Evolutionary conservation across 2,797 vertebrate species (phyloP).

Genomic region (Sebastes variabilis): DNA sequence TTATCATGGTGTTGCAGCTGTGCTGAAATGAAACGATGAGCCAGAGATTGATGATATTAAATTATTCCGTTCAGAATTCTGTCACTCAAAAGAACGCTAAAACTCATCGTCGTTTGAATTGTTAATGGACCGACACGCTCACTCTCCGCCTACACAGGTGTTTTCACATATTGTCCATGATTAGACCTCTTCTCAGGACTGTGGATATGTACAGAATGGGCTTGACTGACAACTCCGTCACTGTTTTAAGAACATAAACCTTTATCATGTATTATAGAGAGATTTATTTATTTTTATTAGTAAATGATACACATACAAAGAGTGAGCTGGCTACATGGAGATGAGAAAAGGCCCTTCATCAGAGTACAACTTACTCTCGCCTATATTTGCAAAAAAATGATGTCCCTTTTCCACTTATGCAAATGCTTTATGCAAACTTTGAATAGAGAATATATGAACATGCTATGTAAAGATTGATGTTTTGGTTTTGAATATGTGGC

Average conservation of each 20-base stretch:
- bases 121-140: not conserved
- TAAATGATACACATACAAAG: not conserved
- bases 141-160: not conserved
- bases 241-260: not conserved
- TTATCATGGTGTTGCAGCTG: not conserved
- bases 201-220: not conserved
- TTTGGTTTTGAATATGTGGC: not conserved
- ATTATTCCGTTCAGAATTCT: not conserved
- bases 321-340: not conserved
- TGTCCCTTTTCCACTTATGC: not conserved
- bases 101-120: not conserved
- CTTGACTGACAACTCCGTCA: not conserved
- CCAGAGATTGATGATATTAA: not conserved
- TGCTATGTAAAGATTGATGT: not conserved
- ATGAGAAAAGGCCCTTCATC: not conserved
- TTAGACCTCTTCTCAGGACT: not conserved
- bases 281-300: not conserved
- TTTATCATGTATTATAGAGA: not conserved
- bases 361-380: not conserved
- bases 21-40: slow-evolving; percentile 18
- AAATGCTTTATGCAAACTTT: not conserved
- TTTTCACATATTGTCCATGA: not conserved
- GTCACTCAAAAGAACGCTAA: not conserved
- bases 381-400: not conserved
- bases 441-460: not conserved